phyloP scores from a whole-genome alignment of 2,797 vertebrate genomes.

The Thripadectes ignobilis region DNA sequence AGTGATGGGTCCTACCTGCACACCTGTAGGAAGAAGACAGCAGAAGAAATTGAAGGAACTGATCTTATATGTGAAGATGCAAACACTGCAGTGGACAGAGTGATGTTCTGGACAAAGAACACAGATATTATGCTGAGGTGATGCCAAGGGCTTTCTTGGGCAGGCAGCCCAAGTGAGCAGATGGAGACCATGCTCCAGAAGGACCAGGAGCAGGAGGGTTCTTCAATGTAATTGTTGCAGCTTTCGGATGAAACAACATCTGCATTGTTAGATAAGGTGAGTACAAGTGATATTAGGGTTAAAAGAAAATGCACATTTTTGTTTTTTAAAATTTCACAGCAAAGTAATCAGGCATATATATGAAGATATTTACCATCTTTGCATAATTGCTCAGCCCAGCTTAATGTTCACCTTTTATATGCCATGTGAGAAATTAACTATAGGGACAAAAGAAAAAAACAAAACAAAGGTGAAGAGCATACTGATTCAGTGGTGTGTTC shows the following conservation, averaged over 20 bases:
- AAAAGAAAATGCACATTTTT: background rate
- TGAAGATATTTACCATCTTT: background rate
- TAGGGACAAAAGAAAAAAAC: background rate
- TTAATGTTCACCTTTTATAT: background rate
- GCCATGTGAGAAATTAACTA: background rate
- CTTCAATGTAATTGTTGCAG: background rate
- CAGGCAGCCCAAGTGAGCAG: background rate
- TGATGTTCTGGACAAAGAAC: background rate
- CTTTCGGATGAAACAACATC: background rate
- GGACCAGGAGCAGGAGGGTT: background rate
- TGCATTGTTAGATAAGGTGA: background rate
- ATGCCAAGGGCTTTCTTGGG: background rate
- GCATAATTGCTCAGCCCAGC: background rate
- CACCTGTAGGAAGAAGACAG: background rate
- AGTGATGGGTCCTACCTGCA: background rate
- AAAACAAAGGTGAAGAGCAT: background rate
- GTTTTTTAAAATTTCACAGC: background rate
- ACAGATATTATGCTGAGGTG: background rate
- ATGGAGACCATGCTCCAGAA: background rate
- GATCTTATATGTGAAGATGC: background rate
- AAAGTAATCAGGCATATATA: background rate
- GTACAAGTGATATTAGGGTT: background rate
- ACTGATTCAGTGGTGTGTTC: background rate
- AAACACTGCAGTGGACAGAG: background rate
- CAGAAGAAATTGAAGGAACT: background rate